phyloP scores from a whole-genome alignment of 2,797 vertebrate genomes.

The Lycodopsis pacificus region DNA sequence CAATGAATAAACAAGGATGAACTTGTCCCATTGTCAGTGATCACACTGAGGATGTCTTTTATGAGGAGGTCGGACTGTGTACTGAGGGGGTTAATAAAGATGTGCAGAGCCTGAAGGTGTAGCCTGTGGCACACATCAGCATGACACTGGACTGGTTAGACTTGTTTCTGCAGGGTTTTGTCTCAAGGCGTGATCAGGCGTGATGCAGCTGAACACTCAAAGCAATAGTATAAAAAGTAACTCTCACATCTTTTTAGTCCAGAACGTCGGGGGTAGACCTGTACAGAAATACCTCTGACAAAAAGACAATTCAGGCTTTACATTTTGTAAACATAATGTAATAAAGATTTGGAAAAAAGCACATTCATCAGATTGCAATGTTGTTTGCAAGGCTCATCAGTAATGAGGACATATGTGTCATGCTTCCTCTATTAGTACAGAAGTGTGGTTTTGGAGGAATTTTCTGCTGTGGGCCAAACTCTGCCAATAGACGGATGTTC shows the following conservation, averaged over 20 bases:
- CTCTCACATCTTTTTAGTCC: not conserved
- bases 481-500: constrained; percentile 46
- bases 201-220: constrained; percentile 17
- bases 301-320: not conserved
- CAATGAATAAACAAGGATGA: not conserved
- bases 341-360: not conserved
- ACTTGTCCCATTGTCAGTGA: not conserved
- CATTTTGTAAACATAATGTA: not conserved
- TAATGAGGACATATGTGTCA: constrained; percentile 24
- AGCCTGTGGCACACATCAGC: constrained; percentile 26
- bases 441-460: constrained; percentile 60
- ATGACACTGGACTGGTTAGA: constrained; percentile 53
- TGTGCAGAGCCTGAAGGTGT: constrained; percentile 17
- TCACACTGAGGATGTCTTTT: not conserved
- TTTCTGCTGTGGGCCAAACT: constrained; percentile 56
- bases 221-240: not conserved
- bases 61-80: not conserved
- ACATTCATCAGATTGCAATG: not conserved
- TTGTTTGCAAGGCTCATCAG: not conserved
- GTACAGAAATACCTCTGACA: not conserved
- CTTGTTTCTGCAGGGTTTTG: constrained; percentile 45
- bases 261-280: not conserved
- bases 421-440: constrained; percentile 38
- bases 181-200: not conserved
- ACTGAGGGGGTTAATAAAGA: constrained; percentile 16